Conservation (phyloP, 37 sponge, comb jelly and placozoan species). For the Petrosia ficiformis region DNA sequence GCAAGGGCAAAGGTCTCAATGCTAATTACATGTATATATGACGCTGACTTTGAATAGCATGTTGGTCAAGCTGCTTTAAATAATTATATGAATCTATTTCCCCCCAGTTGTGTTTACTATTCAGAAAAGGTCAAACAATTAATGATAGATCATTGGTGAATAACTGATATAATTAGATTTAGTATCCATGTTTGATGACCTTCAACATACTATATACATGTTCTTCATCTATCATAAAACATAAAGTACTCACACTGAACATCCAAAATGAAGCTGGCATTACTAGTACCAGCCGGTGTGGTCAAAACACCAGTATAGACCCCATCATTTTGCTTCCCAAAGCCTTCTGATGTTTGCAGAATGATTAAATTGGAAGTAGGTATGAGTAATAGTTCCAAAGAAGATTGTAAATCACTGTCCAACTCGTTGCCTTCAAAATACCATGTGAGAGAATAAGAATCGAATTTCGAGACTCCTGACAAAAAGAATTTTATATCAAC, state of each 20-base stretch:
- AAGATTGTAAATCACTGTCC: background rate
- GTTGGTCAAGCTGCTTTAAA: too few relatives aligned
- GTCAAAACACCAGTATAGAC: slow-evolving; percentile 7
- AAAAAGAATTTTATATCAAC: background rate
- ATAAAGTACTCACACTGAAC: slow-evolving; percentile 2
- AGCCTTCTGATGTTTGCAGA: too few relatives aligned
- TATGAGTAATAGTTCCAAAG: background rate
- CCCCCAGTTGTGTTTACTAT: too few relatives aligned
- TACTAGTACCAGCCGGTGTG: slow-evolving; percentile 23
- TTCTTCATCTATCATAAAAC: background rate
- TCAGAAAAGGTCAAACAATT: too few relatives aligned
- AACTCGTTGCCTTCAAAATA: background rate
- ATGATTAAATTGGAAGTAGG: background rate
- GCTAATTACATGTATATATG: too few relatives aligned
- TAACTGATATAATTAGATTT: too few relatives aligned
- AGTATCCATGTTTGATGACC: too few relatives aligned
- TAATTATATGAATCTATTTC: too few relatives aligned
- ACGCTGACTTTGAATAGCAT: too few relatives aligned
- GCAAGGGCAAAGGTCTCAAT: too few relatives aligned
- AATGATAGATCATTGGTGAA: too few relatives aligned
- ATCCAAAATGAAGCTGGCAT: slow-evolving; percentile 1
- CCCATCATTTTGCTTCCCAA: background rate
- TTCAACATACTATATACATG: too few relatives aligned
- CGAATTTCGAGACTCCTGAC: background rate
- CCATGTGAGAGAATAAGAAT: background rate